phyloP scores from a whole-genome alignment of 2,888 invertebrate species.

The Thecocarcelia acutangulata region DNA sequence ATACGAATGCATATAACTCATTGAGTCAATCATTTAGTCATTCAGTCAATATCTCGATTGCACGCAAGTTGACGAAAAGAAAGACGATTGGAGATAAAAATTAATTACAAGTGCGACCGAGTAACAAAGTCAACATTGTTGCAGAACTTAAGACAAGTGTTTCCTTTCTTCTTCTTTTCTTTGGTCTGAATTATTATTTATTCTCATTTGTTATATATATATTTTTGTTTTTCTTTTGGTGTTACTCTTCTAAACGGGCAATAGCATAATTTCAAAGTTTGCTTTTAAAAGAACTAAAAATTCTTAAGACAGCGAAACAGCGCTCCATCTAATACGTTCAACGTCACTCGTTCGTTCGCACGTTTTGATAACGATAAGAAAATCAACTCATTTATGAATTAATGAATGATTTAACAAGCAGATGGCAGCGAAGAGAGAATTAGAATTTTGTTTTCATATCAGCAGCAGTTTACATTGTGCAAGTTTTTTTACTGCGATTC shows the following conservation, averaged over 20 bases:
- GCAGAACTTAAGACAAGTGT: slow-evolving; percentile 23
- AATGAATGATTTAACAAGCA: not conserved
- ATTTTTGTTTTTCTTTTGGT: slow-evolving; percentile 11
- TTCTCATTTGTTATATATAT: not conserved
- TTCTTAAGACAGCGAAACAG: slow-evolving; percentile 8
- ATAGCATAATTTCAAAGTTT: not conserved
- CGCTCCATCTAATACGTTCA: not conserved
- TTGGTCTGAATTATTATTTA: slow-evolving; percentile 11
- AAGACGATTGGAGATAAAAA: not conserved
- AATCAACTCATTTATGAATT: slow-evolving; percentile 15
- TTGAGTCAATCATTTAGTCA: slow-evolving; percentile 26
- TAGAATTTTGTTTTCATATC: not conserved
- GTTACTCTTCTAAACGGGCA: slow-evolving; percentile 15
- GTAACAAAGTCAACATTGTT: slow-evolving; percentile 48
- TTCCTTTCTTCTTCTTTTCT: not conserved
- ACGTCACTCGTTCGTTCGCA: slow-evolving; percentile 36
- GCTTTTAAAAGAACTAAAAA: not conserved
- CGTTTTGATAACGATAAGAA: slow-evolving; percentile 44
- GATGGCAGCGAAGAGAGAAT: not conserved
- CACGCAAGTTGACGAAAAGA: slow-evolving; percentile 11
- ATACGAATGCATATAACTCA: not conserved
- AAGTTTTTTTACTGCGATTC: too few species aligned
- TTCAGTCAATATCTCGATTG: slow-evolving; percentile 41
- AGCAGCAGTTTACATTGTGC: too few species aligned
- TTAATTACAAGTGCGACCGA: slow-evolving; percentile 40